Evolutionary conservation across 2,888 invertebrate species (phyloP).

Genomic region (Agrotis clavis): DNA sequence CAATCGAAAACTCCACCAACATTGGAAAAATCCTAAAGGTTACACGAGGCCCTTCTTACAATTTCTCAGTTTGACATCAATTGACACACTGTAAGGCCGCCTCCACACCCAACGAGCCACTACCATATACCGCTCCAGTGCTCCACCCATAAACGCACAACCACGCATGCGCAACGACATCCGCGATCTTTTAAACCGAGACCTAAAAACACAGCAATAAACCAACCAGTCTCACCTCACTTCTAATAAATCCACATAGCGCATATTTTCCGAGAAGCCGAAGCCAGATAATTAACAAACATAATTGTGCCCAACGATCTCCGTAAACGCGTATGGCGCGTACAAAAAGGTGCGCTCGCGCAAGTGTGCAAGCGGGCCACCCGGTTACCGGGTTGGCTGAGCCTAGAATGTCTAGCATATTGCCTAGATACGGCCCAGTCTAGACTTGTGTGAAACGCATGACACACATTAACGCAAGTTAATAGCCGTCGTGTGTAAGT

Average conservation of each 20-base stretch:
- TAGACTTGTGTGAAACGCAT: conserved; percentile 76
- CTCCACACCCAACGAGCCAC: conserved; percentile 15
- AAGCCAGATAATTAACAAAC: conserved; percentile 65
- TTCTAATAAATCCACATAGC: conserved; percentile 57
- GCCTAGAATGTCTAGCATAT: conserved; percentile 77
- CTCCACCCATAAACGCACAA: conserved; percentile 35
- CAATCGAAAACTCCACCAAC: conserved; percentile 1
- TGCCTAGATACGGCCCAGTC: conserved; percentile 68
- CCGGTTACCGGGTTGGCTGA: conserved; percentile 82
- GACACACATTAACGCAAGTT: conserved; percentile 72
- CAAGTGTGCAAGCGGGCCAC: conserved; percentile 86
- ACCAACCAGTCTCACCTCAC: conserved; percentile 51
- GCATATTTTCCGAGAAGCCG: conserved; percentile 59
- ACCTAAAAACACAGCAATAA: conserved; percentile 53
- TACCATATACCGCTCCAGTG: conserved; percentile 43
- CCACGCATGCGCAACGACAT: conserved; percentile 54
- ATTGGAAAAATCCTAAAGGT: neutral
- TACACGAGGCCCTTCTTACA: conserved; percentile 11
- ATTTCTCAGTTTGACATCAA: conserved; percentile 17
- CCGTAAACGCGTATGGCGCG: conserved; percentile 65
- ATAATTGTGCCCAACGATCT: conserved; percentile 72
- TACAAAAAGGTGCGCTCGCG: conserved; percentile 70
- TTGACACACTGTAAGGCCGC: conserved; percentile 7
- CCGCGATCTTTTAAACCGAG: conserved; percentile 54
- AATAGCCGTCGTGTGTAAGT: conserved; percentile 48